Percentiles rank a stretch among this genome's conserved stretches.
These are phyloP conservation scores for Myiopsitta monachus DNA, from an alignment of 2,113 vertebrate genomes.

Conservation along the genomic window DNA sequence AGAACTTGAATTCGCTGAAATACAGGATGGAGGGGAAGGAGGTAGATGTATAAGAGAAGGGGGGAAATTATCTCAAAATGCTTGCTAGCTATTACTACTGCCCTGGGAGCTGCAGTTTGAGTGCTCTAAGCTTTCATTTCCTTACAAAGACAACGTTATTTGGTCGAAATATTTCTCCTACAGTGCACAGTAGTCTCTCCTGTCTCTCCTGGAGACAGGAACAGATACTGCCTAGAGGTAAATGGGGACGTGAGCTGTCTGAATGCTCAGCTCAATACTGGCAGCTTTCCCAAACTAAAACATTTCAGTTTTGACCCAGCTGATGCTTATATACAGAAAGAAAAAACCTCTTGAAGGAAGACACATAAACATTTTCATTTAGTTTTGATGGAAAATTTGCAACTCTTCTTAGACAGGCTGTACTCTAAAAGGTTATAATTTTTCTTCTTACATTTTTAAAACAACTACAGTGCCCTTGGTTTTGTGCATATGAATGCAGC, in stretches of 20 bases:
- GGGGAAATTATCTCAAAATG: neutral
- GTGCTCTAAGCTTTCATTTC: neutral
- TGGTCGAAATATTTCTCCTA: neutral
- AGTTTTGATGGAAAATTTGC: neutral
- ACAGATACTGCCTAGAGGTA: conserved; percentile 23
- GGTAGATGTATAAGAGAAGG: neutral
- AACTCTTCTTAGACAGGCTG: neutral
- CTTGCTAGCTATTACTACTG: neutral
- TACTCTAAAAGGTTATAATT: neutral
- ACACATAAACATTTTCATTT: neutral
- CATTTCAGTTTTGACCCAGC: neutral
- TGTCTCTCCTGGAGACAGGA: conserved; percentile 23
- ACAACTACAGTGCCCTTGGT: neutral
- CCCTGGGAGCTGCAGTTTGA: neutral
- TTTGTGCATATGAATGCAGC: neutral
- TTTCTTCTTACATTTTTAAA: neutral
- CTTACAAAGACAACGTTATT: neutral
- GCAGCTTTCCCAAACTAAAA: neutral
- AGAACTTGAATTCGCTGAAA: neutral
- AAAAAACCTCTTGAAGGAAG: neutral
- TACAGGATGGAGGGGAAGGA: neutral
- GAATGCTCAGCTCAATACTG: neutral
- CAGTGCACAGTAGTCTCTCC: neutral
- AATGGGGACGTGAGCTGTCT: neutral
- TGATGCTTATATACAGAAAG: neutral